A percentile compares a stretch with the other conserved stretches of the same genome.
phyloP scores from a whole-genome alignment of 2,797 vertebrate genomes.

The Anas georgica region DNA sequence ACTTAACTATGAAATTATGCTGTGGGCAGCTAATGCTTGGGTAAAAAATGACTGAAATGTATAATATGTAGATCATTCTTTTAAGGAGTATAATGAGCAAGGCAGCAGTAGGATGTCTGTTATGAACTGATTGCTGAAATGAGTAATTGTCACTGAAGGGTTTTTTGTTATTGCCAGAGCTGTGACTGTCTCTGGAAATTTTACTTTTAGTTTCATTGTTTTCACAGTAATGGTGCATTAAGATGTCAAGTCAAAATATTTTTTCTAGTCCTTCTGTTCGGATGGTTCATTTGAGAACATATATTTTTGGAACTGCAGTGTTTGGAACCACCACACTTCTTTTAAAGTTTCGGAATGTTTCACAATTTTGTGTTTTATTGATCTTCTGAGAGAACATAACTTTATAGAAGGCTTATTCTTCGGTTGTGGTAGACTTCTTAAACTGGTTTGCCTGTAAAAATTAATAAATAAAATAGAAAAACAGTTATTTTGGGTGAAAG shows the following conservation, averaged over 20 bases:
- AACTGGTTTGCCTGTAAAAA: neutral
- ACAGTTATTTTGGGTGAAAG: neutral
- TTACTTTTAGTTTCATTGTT: conserved; percentile 73
- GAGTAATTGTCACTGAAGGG: conserved; percentile 47
- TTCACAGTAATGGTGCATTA: conserved; percentile 73
- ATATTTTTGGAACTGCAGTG: conserved; percentile 69
- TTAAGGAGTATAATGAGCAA: conserved; percentile 40
- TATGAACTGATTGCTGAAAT: conserved; percentile 58
- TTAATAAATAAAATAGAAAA: neutral
- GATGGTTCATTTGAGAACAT: conserved; percentile 65
- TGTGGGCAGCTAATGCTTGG: conserved; percentile 13
- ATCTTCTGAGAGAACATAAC: conserved; percentile 38
- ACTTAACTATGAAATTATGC: conserved; percentile 27
- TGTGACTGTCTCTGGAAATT: conserved; percentile 69
- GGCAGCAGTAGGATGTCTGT: conserved; percentile 30
- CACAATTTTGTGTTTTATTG: conserved; percentile 56
- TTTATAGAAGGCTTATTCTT: conserved; percentile 32
- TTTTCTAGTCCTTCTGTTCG: conserved; percentile 71
- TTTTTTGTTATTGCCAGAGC: conserved; percentile 54
- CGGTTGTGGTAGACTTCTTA: neutral
- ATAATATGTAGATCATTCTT: conserved; percentile 10
- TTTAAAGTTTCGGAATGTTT: conserved; percentile 60
- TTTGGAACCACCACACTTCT: conserved; percentile 45
- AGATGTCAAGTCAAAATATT: conserved; percentile 75
- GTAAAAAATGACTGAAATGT: conserved; percentile 37